These are phyloP conservation scores for Sphaerophoria taeniata DNA, from an alignment of 2,888 invertebrate genomes.

Conservation along the genomic window DNA sequence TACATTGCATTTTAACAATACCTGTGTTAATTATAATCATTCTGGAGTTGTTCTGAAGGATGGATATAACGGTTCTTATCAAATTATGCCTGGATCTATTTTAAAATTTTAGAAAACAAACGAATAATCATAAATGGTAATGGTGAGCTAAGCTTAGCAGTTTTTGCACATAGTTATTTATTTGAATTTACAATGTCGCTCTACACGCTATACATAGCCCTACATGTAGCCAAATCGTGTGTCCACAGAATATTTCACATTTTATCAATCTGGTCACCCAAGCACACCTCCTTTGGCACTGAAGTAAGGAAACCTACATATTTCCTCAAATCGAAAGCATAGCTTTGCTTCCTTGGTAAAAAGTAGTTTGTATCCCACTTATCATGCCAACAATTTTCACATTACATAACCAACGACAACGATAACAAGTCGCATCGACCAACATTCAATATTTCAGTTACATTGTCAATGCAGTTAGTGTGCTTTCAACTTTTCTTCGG, in stretches of 20 bases:
- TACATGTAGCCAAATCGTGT: too few species aligned
- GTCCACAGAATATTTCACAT: neutral
- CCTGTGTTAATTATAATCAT: too few species aligned
- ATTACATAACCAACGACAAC: constrained; percentile 11
- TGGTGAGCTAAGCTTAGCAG: too few species aligned
- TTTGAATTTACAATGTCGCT: too few species aligned
- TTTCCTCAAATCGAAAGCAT: neutral
- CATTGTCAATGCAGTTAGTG: constrained; percentile 7
- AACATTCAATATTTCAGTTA: constrained; percentile 26
- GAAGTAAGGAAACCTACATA: neutral
- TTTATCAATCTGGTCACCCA: neutral
- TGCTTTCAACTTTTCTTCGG: neutral
- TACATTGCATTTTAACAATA: too few species aligned
- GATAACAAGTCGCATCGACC: constrained; percentile 6
- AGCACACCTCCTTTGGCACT: neutral
- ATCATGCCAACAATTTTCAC: constrained; percentile 3
- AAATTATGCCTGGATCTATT: too few species aligned
- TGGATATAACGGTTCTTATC: too few species aligned
- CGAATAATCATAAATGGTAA: too few species aligned
- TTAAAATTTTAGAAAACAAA: too few species aligned
- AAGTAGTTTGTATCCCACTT: constrained; percentile 14
- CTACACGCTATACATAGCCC: too few species aligned
- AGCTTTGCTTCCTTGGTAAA: constrained; percentile 5
- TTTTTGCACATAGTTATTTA: too few species aligned
- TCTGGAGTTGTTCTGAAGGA: too few species aligned